Base-by-base conservation (phyloP, 2,797 vertebrate species). In the Potorous gilbertii region DNA sequence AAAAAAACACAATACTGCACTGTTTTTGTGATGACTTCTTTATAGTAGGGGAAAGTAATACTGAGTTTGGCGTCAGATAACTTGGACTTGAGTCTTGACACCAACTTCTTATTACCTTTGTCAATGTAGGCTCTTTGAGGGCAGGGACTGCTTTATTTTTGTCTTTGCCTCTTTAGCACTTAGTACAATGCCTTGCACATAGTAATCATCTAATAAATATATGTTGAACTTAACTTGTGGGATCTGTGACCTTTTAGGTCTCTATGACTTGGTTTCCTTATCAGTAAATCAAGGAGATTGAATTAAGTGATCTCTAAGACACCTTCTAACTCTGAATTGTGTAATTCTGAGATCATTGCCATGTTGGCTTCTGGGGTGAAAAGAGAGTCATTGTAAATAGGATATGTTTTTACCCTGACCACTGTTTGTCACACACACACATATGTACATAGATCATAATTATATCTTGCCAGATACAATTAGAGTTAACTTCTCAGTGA, bases 391-490 rank as follows among this genome's bases (percentile, higher is more conserved):
- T 57, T 89, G 92, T 10, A 94, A 87, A 94, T 52, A 87, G 18
- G 55, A 87, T 62, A 92, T 54, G 40, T 46, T 96, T 96, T 92
- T 95, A 95, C 93, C 54, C 90, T 93, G 74, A 92, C n/a, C 87
- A 5, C 56, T 92, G 74, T 81, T 94, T 94, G 92, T 54, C 56
- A 57, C 56, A 57, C 28, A 57, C 56, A 74, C 18, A 74, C n/a
- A 21, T 40, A 10, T 9, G 1, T 0, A 40, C n/a, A 74, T 66
- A 66, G n/a, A 34, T 87, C 9, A 50, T 27, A 11, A 24, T 50
- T 50, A 87, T 87, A 87, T 27, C 40, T 87, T 87, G 21, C 18
- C 66, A 81, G 40, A 87, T 87, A 46, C 6, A 81, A 27, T 81
- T 81, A 81, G 46, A 87, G 74, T 87, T 50, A 87, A 24, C 21